A percentile compares a stretch with the other conserved stretches of the same genome.
Conservation (phyloP, 2,113 vertebrate genomes). For the Melanerpes formicivorus region DNA sequence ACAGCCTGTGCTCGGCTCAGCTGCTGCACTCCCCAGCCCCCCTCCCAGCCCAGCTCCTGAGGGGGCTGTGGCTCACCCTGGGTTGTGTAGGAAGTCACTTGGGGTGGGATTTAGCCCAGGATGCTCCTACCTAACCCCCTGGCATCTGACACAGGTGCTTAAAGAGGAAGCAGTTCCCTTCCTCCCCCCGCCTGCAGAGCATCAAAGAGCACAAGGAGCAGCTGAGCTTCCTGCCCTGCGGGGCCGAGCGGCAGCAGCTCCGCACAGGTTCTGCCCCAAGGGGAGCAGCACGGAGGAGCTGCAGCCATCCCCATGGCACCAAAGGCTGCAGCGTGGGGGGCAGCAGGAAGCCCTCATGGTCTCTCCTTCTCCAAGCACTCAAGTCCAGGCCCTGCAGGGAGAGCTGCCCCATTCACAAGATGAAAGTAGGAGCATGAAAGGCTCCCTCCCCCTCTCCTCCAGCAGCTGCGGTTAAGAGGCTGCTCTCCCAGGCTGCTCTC, state of each 20-base stretch:
- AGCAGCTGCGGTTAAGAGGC: neutral
- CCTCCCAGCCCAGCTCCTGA: neutral
- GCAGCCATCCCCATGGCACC: neutral
- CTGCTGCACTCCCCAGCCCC: rapidly evolving
- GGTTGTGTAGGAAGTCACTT: neutral
- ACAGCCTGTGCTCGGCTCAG: neutral
- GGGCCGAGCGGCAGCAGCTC: neutral
- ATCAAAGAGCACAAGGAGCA: rapidly evolving
- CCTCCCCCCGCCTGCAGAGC: neutral
- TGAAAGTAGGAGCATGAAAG: neutral
- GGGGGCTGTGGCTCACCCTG: rapidly evolving
- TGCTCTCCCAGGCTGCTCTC: neutral
- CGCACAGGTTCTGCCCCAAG: neutral
- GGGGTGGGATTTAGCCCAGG: neutral
- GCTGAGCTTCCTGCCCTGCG: neutral
- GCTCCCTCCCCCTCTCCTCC: neutral
- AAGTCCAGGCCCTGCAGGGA: rapidly evolving
- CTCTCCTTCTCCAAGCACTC: neutral
- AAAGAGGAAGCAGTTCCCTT: neutral
- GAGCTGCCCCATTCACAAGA: neutral
- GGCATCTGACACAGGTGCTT: neutral
- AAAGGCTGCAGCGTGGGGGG: rapidly evolving
- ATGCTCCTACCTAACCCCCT: neutral
- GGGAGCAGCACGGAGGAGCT: rapidly evolving
- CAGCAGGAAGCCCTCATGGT: rapidly evolving